These are phyloP conservation scores for Ispidina lecontei DNA, from an alignment of 2,797 vertebrate genomes.

Conservation along the genomic window DNA sequence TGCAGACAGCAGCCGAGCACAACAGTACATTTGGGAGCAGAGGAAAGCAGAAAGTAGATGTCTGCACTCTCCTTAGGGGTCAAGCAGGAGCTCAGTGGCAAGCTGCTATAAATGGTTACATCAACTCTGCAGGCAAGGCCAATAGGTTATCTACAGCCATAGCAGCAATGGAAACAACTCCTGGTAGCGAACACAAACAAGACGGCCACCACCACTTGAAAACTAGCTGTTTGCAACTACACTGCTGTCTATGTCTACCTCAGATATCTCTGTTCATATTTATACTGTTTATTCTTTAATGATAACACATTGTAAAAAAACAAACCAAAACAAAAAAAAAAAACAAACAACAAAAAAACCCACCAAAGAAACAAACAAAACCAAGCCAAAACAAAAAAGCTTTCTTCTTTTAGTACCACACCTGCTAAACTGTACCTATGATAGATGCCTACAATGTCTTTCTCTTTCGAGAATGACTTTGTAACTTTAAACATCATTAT, in stretches of 20 bases:
- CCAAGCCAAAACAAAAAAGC: too few relatives aligned
- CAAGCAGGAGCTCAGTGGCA: background rate
- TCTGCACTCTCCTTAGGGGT: background rate
- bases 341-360: too few relatives aligned
- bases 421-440: background rate
- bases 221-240: background rate
- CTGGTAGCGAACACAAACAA: background rate
- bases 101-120: background rate
- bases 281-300: background rate
- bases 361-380: too few relatives aligned
- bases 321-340: background rate
- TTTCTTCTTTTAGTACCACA: background rate
- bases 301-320: background rate
- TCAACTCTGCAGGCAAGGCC: background rate
- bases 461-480: background rate
- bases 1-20: background rate
- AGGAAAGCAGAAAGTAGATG: background rate
- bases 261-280: background rate
- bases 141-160: background rate
- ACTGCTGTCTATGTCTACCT: background rate
- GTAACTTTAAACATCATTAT: background rate
- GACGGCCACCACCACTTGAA: background rate
- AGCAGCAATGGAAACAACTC: background rate
- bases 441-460: background rate
- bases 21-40: fast-evolving